phyloP scores from a whole-genome alignment of 1,140 invertebrate genomes.

The Drosophila funebris region DNA sequence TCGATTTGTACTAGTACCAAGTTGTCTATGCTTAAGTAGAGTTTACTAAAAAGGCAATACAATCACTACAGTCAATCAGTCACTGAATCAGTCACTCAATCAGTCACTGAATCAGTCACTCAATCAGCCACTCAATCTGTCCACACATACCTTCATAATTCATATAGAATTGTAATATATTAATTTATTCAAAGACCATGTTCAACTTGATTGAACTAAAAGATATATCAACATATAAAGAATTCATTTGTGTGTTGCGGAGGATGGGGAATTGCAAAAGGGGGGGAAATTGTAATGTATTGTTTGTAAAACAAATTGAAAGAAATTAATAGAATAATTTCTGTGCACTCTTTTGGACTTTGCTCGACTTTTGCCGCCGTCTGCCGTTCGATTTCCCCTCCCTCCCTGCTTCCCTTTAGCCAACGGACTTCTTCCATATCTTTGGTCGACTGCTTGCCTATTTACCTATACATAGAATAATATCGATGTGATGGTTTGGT shows the following conservation, averaged over 20 bases:
- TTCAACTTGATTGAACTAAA: slow-evolving; percentile 1
- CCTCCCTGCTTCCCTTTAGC: background rate
- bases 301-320: slow-evolving; percentile 32
- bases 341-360: slow-evolving; percentile 36
- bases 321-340: slow-evolving; percentile 21
- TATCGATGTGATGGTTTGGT: slow-evolving; percentile 22
- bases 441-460: slow-evolving; percentile 21
- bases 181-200: slow-evolving; percentile 23
- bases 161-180: slow-evolving; percentile 2
- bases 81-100: background rate
- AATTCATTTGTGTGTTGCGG: background rate
- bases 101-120: background rate
- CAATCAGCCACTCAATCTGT: background rate
- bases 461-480: slow-evolving; percentile 57
- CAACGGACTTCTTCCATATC: slow-evolving; percentile 10
- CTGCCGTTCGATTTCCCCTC: background rate
- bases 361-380: slow-evolving; percentile 17
- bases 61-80: no score
- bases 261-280: background rate
- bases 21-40: no score
- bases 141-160: background rate
- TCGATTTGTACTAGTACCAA: no score
- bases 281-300: slow-evolving; percentile 2
- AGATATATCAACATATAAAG: background rate
- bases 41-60: no score